These are phyloP conservation scores for Molorchus minor DNA, from an alignment of 2,888 invertebrate genomes.

Conservation along the genomic window DNA sequence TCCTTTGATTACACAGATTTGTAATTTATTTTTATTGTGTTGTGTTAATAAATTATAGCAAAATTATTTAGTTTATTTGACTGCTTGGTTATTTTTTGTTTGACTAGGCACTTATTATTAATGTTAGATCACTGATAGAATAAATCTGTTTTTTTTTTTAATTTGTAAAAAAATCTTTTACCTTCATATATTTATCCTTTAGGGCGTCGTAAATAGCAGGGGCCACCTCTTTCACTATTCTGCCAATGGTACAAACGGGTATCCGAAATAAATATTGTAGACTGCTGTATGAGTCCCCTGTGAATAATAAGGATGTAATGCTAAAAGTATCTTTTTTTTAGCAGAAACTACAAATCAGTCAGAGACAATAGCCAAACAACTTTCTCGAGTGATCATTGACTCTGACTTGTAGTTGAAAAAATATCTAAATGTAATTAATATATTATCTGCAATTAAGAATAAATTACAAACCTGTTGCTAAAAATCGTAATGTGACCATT, in stretches of 20 bases:
- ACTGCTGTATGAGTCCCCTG: too few relatives aligned
- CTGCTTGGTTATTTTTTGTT: not conserved
- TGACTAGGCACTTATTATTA: too few relatives aligned
- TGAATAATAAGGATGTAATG: too few relatives aligned
- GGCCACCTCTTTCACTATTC: too few relatives aligned
- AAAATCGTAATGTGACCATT: slow-evolving; percentile 1
- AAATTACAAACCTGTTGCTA: not conserved
- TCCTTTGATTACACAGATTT: too few relatives aligned
- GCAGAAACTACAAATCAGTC: not conserved
- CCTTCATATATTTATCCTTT: too few relatives aligned
- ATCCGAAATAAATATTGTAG: too few relatives aligned
- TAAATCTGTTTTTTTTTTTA: too few relatives aligned
- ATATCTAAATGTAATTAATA: not conserved
- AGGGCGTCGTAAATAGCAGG: too few relatives aligned
- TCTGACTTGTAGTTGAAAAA: not conserved
- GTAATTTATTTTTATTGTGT: not conserved
- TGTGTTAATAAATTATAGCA: not conserved
- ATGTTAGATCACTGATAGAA: too few relatives aligned
- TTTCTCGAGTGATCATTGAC: not conserved
- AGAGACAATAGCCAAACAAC: not conserved
- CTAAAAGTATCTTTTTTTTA: not conserved
- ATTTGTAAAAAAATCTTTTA: too few relatives aligned
- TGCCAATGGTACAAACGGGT: too few relatives aligned
- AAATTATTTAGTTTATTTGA: not conserved
- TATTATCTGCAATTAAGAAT: not conserved